These are phyloP conservation scores for Eueremaeus valkanovi DNA, from an alignment of 2,888 invertebrate species.

Conservation along the genomic window DNA sequence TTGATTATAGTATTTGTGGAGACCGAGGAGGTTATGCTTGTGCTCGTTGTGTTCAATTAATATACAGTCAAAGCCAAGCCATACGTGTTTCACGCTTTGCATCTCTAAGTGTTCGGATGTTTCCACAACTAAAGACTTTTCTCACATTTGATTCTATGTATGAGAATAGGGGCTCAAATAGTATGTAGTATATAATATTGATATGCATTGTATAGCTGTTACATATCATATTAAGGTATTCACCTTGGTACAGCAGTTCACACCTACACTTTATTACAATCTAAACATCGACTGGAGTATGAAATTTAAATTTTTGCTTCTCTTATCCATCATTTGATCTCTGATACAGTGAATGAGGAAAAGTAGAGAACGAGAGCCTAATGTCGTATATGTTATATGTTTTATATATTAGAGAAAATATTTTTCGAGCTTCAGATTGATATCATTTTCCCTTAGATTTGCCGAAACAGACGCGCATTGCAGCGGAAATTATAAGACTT, in stretches of 20 bases:
- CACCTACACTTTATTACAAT: constrained; percentile 19
- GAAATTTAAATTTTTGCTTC: not conserved
- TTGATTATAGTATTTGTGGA: constrained; percentile 27
- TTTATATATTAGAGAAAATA: constrained; percentile 16
- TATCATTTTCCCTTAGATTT: constrained; percentile 30
- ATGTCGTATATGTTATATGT: too few species aligned
- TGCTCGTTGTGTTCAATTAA: not conserved
- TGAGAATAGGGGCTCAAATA: not conserved
- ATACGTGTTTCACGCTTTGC: constrained; percentile 34
- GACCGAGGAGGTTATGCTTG: constrained; percentile 11
- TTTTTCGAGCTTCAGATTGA: constrained; percentile 23
- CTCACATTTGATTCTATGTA: not conserved
- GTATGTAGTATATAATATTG: not conserved
- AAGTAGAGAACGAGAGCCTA: too few species aligned
- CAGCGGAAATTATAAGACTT: constrained; percentile 34
- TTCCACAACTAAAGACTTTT: constrained; percentile 34
- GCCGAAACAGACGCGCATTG: constrained; percentile 18
- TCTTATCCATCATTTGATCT: not conserved
- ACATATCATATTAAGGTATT: too few species aligned
- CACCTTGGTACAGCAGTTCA: not conserved
- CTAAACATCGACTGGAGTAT: not conserved
- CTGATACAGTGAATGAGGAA: too few species aligned
- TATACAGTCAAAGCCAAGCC: not conserved
- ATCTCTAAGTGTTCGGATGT: constrained; percentile 23
- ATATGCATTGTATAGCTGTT: not conserved